Base-by-base conservation (phyloP, 2,888 invertebrate genomes). In the Nysson spinosus region DNA sequence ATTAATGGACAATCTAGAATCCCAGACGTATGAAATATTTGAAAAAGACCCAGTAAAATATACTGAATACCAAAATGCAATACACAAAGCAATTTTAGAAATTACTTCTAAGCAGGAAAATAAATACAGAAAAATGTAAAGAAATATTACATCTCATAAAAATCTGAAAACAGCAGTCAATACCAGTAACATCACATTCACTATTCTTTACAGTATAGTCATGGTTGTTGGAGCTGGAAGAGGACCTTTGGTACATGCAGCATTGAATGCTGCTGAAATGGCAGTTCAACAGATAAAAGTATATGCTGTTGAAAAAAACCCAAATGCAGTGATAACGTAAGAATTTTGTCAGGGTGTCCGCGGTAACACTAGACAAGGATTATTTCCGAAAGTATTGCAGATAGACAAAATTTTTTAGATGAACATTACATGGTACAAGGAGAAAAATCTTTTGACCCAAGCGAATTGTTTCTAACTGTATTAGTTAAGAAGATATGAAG, bases 41-140 rank as follows among this genome's bases (percentile, higher is more conserved):
- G 99, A 99, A 88, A 96, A 95, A 84, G 99, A 99, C 89, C 96
- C 97, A 7, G 90, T 97, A 1, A 99, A 99, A 87, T 99, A 99
- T 88, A 92, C 93, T 55, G 91, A 93, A 61, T 97, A 97, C 84
- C 94, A 97, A 88, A 90, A 90, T 64, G 98, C 98, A 4, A 93
- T 98, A 46, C 90, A 91, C 62, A 88, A 89, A 84, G 97, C 96
- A 5, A 88, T 98, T 26, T 84, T 90, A 44, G 92, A 94, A 81
- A 63, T 72, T 12, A 20, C 4, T 9, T 16, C 49, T 87, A 86
- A 56, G 82, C 82, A 85, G 6, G 85, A 87, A 28, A 76, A 80
- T 1, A 85, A 91, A 81, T 87, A 88, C 30, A 82, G 84, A 7
- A 89, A 40, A 51, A 56, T 77, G 76, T 77, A 65, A 43, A 19